Evolutionary conservation across 2,888 invertebrate species (phyloP).

Genomic region (Synanthedon formicaeformis): DNA sequence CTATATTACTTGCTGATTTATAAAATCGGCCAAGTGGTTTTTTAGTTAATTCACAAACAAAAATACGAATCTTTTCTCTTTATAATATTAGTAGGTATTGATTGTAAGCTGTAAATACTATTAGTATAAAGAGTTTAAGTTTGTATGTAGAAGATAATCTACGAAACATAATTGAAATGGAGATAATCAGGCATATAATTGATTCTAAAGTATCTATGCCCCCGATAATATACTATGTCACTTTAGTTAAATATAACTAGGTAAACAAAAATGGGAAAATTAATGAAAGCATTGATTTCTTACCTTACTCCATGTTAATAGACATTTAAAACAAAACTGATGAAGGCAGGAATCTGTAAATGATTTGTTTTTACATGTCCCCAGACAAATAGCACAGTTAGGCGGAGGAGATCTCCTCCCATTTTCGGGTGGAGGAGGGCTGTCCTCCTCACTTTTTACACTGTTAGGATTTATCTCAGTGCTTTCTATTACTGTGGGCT

Average conservation of each 20-base stretch:
- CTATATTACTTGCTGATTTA: no score
- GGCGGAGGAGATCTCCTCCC: constrained; percentile 78
- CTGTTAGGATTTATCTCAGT: constrained; percentile 53
- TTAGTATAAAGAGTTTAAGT: no score
- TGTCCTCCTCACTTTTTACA: constrained; percentile 60
- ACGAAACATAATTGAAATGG: background rate
- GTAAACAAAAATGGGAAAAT: background rate
- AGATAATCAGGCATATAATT: background rate
- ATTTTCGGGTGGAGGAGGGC: constrained; percentile 47
- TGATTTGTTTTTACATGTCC: constrained; percentile 86
- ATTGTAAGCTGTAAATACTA: no score
- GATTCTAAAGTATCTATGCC: background rate
- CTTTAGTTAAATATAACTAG: background rate
- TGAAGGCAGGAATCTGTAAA: constrained; percentile 94
- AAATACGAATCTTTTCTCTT: no score
- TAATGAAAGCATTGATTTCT: background rate
- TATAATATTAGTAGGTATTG: no score
- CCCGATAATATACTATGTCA: constrained; percentile 9
- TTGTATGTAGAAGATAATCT: no score
- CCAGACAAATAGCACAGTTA: constrained; percentile 93
- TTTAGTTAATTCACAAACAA: no score
- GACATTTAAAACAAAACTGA: constrained; percentile 93
- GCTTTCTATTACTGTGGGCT: constrained; percentile 37
- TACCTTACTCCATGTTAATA: constrained; percentile 93
- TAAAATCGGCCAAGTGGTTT: no score